Evolutionary conservation across 1,140 invertebrate genomes (phyloP).

Genomic region (Papilio machaon): DNA sequence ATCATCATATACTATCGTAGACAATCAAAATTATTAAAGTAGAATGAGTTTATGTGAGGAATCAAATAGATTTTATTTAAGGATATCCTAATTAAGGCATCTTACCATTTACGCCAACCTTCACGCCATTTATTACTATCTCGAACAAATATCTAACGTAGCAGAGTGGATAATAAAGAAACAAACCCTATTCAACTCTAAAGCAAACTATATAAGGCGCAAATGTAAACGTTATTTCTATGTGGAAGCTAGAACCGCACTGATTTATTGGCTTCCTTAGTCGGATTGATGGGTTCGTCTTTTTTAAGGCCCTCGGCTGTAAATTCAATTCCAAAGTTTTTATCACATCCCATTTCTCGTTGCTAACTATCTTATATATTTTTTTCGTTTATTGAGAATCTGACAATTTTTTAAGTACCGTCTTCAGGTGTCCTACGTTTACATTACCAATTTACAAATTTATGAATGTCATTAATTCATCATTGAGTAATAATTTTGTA

Average conservation of each 20-base stretch:
- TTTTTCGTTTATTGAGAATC: conserved; percentile 60
- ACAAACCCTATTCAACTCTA: conserved; percentile 58
- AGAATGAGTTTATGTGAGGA: not conserved
- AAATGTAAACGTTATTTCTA: conserved; percentile 66
- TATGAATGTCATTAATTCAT: not conserved
- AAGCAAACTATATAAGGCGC: conserved; percentile 54
- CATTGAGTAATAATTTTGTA: not conserved
- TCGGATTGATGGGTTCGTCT: conserved; percentile 63
- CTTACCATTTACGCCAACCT: conserved; percentile 45
- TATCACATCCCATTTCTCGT: conserved; percentile 62
- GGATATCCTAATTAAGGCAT: conserved; percentile 50
- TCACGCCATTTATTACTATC: conserved; percentile 53
- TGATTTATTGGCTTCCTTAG: conserved; percentile 75
- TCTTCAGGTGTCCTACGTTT: not conserved
- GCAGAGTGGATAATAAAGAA: conserved; percentile 47
- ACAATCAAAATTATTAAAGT: not conserved
- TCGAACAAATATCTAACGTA: conserved; percentile 49
- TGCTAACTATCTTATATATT: conserved; percentile 53
- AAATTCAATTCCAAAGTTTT: conserved; percentile 67
- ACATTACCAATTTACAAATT: not conserved
- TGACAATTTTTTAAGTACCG: conserved; percentile 54
- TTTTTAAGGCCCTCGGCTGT: conserved; percentile 57
- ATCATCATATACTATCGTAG: not conserved
- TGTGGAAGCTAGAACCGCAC: conserved; percentile 59
- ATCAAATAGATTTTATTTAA: not conserved